Conservation (phyloP, 2,888 invertebrate species). For the Biston stratarius region DNA sequence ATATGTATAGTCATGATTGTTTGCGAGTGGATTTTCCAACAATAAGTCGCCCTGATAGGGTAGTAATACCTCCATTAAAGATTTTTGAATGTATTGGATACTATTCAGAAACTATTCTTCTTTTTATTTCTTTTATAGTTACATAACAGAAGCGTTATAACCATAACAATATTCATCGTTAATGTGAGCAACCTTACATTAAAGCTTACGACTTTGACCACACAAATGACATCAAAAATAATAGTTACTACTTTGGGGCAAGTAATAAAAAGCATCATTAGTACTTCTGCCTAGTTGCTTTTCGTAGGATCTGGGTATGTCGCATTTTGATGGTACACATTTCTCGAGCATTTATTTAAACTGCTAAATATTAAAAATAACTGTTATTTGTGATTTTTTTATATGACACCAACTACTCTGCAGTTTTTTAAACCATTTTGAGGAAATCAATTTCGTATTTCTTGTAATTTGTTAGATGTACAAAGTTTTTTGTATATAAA, state of each 20-base stretch:
- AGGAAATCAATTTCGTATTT: too few species aligned
- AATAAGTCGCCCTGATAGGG: neutral
- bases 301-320: neutral
- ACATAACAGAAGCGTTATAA: constrained; percentile 9
- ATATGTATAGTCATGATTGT: neutral
- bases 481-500: too few species aligned
- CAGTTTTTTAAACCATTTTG: too few species aligned
- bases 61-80: neutral
- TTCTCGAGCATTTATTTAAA: too few species aligned
- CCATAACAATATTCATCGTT: constrained; percentile 16
- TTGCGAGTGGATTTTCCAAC: constrained; percentile 14
- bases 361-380: too few species aligned
- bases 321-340: too few species aligned
- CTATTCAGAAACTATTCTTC: constrained; percentile 8
- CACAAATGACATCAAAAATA: constrained; percentile 22
- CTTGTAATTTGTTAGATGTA: too few species aligned
- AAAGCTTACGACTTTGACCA: constrained; percentile 25
- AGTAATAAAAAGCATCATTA: constrained; percentile 8
- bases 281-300: constrained; percentile 12
- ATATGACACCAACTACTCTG: too few species aligned
- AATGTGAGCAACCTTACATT: constrained; percentile 19
- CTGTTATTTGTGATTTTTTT: too few species aligned
- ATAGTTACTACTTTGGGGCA: constrained; percentile 9
- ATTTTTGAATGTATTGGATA: too few species aligned
- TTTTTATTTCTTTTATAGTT: neutral